phyloP scores from a whole-genome alignment of 2,797 vertebrate species.

The Sparus aurata region DNA sequence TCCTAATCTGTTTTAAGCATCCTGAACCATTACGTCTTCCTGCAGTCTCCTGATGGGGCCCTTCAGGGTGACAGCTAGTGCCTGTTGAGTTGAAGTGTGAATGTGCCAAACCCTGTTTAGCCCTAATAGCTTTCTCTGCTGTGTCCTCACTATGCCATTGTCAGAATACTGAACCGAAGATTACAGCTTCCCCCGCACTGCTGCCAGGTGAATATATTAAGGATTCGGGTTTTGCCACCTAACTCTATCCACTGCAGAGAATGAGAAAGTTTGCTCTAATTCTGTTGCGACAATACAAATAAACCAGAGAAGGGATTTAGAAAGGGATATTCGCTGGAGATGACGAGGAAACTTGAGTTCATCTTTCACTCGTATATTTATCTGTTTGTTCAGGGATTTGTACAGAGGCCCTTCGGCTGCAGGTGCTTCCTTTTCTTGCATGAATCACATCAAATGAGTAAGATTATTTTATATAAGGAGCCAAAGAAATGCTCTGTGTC shows the following conservation, averaged over 20 bases:
- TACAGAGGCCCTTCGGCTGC: background rate
- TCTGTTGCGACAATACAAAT: slow-evolving; percentile 9
- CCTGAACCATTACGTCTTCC: background rate
- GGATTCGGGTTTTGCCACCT: slow-evolving; percentile 3
- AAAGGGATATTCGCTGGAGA: background rate
- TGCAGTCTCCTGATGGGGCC: background rate
- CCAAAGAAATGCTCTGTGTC: slow-evolving; percentile 12
- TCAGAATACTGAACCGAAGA: slow-evolving; percentile 54
- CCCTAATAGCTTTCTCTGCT: slow-evolving; percentile 25
- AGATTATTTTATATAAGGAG: slow-evolving; percentile 31
- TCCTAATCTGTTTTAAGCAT: background rate
- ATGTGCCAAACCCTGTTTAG: slow-evolving; percentile 25
- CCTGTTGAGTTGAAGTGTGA: slow-evolving; percentile 19
- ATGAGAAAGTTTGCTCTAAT: background rate
- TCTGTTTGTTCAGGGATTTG: slow-evolving; percentile 34
- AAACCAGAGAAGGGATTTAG: background rate
- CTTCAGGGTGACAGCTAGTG: background rate
- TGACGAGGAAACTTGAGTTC: slow-evolving; percentile 10
- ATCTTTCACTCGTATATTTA: background rate
- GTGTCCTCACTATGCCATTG: slow-evolving; percentile 11
- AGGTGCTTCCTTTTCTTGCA: slow-evolving; percentile 33
- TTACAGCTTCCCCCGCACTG: slow-evolving; percentile 37
- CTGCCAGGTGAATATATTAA: slow-evolving; percentile 43
- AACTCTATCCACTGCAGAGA: background rate
- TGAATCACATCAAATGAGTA: slow-evolving; percentile 37